These are phyloP conservation scores for Tympanoctomys barrerae DNA, from an alignment of 2,797 vertebrate species.

Conservation along the genomic window DNA sequence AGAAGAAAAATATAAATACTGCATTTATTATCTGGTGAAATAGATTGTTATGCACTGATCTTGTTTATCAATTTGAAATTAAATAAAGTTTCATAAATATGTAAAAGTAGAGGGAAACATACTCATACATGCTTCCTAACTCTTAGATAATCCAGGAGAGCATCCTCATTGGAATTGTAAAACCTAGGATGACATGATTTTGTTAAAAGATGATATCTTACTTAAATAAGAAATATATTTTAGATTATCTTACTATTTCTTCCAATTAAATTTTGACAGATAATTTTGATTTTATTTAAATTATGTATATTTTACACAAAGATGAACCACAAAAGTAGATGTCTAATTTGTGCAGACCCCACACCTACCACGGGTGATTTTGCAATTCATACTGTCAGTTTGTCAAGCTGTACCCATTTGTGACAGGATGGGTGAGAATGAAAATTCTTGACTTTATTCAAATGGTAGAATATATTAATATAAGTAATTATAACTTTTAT, in stretches of 20 bases:
- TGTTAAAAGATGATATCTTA: background rate
- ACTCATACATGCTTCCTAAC: background rate
- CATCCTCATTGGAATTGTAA: background rate
- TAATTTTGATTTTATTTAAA: conserved; percentile 32
- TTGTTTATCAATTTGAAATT: conserved; percentile 27
- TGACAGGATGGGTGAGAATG: background rate
- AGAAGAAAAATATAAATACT: background rate
- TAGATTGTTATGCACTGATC: background rate
- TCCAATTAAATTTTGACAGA: background rate
- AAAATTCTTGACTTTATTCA: background rate
- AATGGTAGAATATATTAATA: background rate
- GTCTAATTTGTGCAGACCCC: background rate
- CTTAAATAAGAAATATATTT: background rate
- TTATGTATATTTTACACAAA: background rate
- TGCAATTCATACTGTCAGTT: background rate
- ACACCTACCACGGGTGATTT: background rate
- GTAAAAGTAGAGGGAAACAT: background rate
- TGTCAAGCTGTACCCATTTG: background rate
- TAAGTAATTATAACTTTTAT: background rate
- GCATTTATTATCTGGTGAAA: background rate
- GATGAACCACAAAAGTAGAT: background rate
- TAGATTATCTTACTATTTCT: background rate
- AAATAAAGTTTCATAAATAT: background rate
- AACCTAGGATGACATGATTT: background rate
- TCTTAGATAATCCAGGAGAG: background rate